Evolutionary conservation across 1,140 invertebrate genomes (phyloP), one percentile per base, ranked within the genome.

Genomic region (Adelges cooleyi): DNA sequence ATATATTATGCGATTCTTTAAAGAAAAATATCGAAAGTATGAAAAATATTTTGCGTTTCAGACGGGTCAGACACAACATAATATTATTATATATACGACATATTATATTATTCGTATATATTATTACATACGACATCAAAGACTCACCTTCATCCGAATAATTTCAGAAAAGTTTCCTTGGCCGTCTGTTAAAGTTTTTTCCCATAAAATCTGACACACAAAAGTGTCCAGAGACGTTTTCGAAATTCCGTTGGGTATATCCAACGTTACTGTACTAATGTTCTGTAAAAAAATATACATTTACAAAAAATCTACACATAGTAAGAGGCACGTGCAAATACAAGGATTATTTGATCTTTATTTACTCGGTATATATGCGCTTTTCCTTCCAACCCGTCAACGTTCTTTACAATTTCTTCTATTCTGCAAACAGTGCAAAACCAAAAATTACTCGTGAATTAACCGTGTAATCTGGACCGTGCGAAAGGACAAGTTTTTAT

Each of bases 91-190:
- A n/a, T n/a, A n/a, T n/a, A n/a, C n/a, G n/a, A n/a, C n/a, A n/a
- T n/a, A n/a, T n/a, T n/a, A n/a, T n/a, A n/a, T 25, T 27, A 27
- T 10, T 17, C 22, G 2, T n/a, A 9, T 27, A 50, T 17, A 50
- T 27, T 49, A 8, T 11, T 8, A n/a, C n/a, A n/a, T n/a, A n/a
- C n/a, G n/a, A n/a, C n/a, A 22, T n/a, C 29, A 17, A 22, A 48
- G 13, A 42, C 52, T 68, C 51, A 71, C 71, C 67, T 72, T 71
- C 18, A 70, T 49, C 48, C 71, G 23, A 25, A 71, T 67, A 20
- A 70, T 69, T 51, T 71, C 68, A 8, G 65, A 29, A 11, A 42
- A 25, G 18, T 68, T 59, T 10, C 68, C 68, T 2, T 42, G 10
- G 0, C 22, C 23, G 44, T 71, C 65, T 38, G 23, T 65, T 11